These are phyloP conservation scores for Natrix natrix DNA, from an alignment of 2,797 vertebrate genomes.

Conservation along the genomic window DNA sequence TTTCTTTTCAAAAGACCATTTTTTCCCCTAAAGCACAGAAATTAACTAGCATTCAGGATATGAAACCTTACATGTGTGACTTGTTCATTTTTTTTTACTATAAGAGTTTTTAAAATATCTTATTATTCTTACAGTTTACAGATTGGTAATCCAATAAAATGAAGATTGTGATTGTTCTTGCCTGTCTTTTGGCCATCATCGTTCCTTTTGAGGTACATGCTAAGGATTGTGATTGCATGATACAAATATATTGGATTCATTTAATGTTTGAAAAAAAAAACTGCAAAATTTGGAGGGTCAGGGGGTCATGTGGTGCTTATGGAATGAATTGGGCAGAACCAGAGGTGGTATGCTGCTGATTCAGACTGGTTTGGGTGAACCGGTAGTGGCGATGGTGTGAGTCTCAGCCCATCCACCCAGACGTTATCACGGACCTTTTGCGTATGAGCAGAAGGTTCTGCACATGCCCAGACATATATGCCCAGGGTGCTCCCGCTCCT, in stretches of 20 bases:
- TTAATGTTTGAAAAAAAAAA: background rate
- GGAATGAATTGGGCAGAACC: background rate
- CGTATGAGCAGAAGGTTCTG: no score
- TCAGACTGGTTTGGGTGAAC: no score
- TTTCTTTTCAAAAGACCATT: background rate
- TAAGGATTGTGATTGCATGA: background rate
- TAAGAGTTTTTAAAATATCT: background rate
- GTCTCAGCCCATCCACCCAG: no score
- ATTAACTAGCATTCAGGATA: background rate
- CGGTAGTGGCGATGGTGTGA: no score
- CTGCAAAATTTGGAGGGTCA: background rate
- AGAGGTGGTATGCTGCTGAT: no score
- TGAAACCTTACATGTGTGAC: background rate
- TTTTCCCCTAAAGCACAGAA: background rate
- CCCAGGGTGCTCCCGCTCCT: no score
- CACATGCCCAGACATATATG: no score
- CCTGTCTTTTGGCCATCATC: slow-evolving; percentile 12
- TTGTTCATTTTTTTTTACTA: background rate
- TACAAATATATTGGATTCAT: background rate
- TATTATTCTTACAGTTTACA: background rate
- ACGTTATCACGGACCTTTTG: no score
- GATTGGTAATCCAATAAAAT: background rate
- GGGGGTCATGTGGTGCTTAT: background rate
- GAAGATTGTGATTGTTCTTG: slow-evolving; percentile 9
- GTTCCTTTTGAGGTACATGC: slow-evolving; percentile 2